Evolutionary conservation across 2,113 vertebrate species (phyloP), one percentile per base, ranked within the genome.

Genomic region (Tychaedon coryphoeus): DNA sequence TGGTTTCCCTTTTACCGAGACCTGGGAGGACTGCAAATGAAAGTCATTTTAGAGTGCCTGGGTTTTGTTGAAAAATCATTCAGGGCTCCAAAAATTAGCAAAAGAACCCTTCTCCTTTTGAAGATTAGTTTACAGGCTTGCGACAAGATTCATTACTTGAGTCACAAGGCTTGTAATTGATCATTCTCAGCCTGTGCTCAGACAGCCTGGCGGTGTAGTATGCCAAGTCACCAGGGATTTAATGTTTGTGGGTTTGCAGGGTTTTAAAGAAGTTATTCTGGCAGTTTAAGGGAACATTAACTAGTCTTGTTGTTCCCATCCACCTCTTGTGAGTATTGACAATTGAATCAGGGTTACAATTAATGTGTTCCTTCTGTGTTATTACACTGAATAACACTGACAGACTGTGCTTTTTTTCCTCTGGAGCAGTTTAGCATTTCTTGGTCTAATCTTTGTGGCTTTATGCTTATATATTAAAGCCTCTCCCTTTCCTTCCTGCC

Each of bases 401-500:
- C 71, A 88, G 24, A 50, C 19, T 65, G 12, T 1, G 3, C 5
- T 5, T 48, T 85, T 36, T 76, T 72, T 58, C 40, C 73, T 50
- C 65, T 77, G 79, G 43, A 88, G 48, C 8, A 51, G 42, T 65
- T 80, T 33, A 80, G 65, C 36, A 43, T 92, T 91, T 92, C 36
- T 95, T 83, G 24, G 28, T 90, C 61, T 86, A 45, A 90, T 71
- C 67, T 76, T 29, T 74, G 78, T 57, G 61, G 79, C 48, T 90
- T 88, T 86, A 65, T 86, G 48, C 48, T 77, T 47, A 22, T 56
- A 22, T 62, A 48, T 86, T 81, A 72, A 73, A 81, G 65, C 72
- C 65, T 93, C 88, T 92, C 88, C 93, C 65, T 90, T 90, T 94
- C 88, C 94, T 93, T 96, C 82, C 95, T 96, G 69, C n/a, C 15